Evolutionary conservation across 2,888 invertebrate genomes (phyloP), one percentile per base, ranked within the genome.

Genomic region (Choristoneura rosaceana): DNA sequence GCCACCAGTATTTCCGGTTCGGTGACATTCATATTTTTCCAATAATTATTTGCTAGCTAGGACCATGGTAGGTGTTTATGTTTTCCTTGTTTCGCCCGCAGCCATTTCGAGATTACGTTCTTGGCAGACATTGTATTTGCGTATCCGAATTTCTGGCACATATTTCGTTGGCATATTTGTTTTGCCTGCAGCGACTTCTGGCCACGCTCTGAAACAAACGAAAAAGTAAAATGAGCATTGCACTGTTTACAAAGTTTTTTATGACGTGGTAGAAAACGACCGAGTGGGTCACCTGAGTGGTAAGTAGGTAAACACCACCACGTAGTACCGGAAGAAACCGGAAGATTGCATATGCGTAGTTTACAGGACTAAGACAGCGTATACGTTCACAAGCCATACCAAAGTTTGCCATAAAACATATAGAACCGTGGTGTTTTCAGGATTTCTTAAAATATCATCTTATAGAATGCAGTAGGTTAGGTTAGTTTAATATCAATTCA

Each of bases 21-120:
- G 81, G 91, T 87, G 80, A 85, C 90, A 83, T 93, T 93, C 93
- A 94, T 93, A 90, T 93, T 91, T 92, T 84, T 86, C 83, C 82
- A 79, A 84, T 88, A 82, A 85, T 86, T 89, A 93, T 84, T 88
- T 82, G 84, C 84, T 86, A 80, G 78, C 87, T 90, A 93, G 86
- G 90, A 87, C 87, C 93, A 93, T 93, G 88, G 86, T 89, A 86
- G 84, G 82, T 89, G 87, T 90, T 93, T 93, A 89, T 91, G 90
- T 86, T 92, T 93, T 75, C 92, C 92, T 85, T 91, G 93, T 85
- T 89, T 93, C 76, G 87, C 90, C 84, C 90, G 90, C 83, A 93
- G 87, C 93, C 93, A 93, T 92, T 92, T 92, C 78, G 88, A 91
- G 84, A 93, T 93, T 87, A 93, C 87, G 81, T 91, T 93, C 85